Percentiles rank a stretch among this genome's conserved stretches.
Conservation (phyloP, 1,140 invertebrate species). For the Heliothis subflexa region DNA sequence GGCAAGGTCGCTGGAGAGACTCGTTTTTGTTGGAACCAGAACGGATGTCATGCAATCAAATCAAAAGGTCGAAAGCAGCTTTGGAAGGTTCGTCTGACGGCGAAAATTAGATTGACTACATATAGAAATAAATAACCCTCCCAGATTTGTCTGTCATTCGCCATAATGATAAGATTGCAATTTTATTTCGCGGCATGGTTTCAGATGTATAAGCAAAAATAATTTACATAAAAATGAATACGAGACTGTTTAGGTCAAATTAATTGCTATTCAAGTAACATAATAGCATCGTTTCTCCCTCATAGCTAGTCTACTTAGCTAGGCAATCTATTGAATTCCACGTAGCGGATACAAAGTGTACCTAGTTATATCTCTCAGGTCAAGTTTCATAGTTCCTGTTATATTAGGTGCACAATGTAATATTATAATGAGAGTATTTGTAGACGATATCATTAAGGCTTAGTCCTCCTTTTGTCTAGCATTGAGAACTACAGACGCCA, state of each 20-base stretch:
- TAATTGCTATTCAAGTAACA: background rate
- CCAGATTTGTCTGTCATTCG: too few relatives aligned
- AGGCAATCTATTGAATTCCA: constrained; percentile 26
- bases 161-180: too few relatives aligned
- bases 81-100: background rate
- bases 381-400: constrained; percentile 38
- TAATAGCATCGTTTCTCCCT: constrained; percentile 9
- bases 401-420: background rate
- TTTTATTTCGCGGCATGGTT: too few relatives aligned
- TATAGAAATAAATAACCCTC: background rate
- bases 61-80: background rate
- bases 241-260: background rate
- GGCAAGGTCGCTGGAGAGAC: constrained; percentile 63
- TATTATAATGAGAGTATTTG: background rate
- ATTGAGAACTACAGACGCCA: too few relatives aligned
- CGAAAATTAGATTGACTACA: constrained; percentile 20
- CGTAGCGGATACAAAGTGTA: constrained; percentile 36
- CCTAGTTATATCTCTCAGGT: constrained; percentile 6
- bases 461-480: background rate
- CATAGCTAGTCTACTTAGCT: background rate
- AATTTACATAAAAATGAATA: background rate
- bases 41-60: constrained; percentile 60
- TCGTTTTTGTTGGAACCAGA: constrained; percentile 56
- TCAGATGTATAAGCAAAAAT: background rate
- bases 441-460: background rate